Conservation (phyloP, 2,797 vertebrate genomes). For the Ptychadena robeensis region DNA sequence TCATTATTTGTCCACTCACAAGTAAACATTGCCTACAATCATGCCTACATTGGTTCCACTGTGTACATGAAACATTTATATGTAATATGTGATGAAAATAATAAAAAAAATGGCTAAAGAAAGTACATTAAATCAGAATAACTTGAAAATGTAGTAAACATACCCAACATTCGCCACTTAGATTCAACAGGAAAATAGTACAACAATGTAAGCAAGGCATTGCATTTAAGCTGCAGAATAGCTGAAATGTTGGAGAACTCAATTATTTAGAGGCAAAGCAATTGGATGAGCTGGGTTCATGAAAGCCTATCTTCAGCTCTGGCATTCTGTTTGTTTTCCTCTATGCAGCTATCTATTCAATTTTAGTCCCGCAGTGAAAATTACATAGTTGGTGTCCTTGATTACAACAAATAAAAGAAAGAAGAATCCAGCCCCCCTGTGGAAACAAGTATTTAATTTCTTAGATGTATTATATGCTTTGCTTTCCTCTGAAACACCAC, state of each 20-base stretch:
- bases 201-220: not conserved
- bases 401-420: constrained; percentile 60
- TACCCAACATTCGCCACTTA: not conserved
- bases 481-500: constrained; percentile 28
- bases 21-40: no score
- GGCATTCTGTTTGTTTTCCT: constrained; percentile 50
- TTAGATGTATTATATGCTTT: constrained; percentile 42
- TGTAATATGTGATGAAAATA: not conserved
- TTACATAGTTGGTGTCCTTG: constrained; percentile 58
- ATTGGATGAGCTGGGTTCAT: not conserved
- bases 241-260: not conserved
- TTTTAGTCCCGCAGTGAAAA: constrained; percentile 57
- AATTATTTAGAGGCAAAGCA: constrained; percentile 21
- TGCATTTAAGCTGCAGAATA: not conserved
- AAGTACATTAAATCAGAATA: not conserved
- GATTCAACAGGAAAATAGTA: not conserved
- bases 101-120: no score
- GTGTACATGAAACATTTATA: not conserved
- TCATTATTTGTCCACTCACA: no score
- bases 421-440: constrained; percentile 45
- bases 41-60: no score
- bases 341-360: constrained; percentile 51
- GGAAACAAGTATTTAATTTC: constrained; percentile 58
- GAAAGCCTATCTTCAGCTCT: constrained; percentile 25
- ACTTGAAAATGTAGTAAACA: not conserved